Conservation (phyloP, 2,113 vertebrate species). For the Passer domesticus region DNA sequence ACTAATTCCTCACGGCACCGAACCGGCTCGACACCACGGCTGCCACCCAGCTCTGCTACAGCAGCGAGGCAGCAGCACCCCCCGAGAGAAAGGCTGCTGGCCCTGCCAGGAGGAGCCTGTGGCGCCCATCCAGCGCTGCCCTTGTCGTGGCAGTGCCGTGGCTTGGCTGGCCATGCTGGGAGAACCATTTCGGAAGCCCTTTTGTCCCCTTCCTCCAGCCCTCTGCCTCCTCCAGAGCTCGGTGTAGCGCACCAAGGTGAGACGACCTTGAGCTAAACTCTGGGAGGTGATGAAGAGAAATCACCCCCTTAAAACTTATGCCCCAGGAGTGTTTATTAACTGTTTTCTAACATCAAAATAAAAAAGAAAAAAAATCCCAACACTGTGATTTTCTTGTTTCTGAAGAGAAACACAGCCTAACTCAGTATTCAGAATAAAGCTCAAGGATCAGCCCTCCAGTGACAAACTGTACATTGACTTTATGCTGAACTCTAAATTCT, state of each 20-base stretch:
- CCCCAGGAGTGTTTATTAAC: constrained; percentile 22
- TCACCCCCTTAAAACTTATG: not conserved
- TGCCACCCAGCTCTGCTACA: constrained; percentile 33
- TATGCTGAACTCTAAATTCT: not conserved
- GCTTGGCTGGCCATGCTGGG: constrained; percentile 51
- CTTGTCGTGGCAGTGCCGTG: constrained; percentile 62
- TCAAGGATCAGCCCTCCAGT: not conserved
- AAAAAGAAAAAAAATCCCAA: not conserved
- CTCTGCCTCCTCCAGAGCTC: constrained; percentile 64
- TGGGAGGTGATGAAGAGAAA: constrained; percentile 57
- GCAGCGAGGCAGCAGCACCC: constrained; percentile 38
- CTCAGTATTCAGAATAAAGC: not conserved
- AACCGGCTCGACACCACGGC: not conserved
- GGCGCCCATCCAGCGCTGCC: constrained; percentile 52
- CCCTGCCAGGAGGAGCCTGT: constrained; percentile 34
- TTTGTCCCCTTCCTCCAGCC: constrained; percentile 75
- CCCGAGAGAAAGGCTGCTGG: constrained; percentile 43
- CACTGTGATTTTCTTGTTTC: not conserved
- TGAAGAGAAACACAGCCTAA: not conserved
- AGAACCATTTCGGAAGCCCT: constrained; percentile 74
- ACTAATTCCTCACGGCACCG: constrained; percentile 55
- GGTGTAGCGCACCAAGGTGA: constrained; percentile 51
- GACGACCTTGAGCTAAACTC: constrained; percentile 74
- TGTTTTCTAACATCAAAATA: not conserved
- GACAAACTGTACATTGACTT: not conserved